phyloP scores from a whole-genome alignment of 2,113 vertebrate species.

The Hyperoodon ampullatus region DNA sequence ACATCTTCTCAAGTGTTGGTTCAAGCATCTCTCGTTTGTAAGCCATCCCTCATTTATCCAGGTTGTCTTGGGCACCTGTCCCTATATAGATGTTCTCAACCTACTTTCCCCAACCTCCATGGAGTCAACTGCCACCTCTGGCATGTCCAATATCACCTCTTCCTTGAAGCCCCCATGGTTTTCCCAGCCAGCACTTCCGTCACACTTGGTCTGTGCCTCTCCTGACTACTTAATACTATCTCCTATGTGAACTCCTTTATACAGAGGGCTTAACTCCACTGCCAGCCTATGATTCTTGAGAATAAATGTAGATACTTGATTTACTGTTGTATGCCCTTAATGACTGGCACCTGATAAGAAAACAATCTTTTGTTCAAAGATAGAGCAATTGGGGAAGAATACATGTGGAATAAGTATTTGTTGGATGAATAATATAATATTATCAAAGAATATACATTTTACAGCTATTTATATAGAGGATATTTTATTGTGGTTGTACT shows the following conservation, averaged over 20 bases:
- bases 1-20: background rate
- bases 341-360: background rate
- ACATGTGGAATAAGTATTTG: background rate
- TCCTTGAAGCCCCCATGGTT: background rate
- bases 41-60: background rate
- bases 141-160: fast-evolving
- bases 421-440: background rate
- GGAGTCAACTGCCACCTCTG: fast-evolving
- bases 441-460: background rate
- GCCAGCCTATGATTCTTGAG: background rate
- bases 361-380: background rate
- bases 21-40: background rate
- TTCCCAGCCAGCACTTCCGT: background rate
- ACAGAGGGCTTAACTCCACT: background rate
- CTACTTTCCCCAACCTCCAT: background rate
- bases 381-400: background rate
- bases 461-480: background rate
- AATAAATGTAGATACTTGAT: background rate
- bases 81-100: background rate
- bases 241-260: background rate
- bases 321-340: no score
- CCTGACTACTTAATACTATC: fast-evolving
- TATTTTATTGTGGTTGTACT: fast-evolving
- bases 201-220: background rate
- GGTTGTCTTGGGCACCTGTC: background rate